Base-by-base conservation (phyloP, 2,797 vertebrate genomes). In the Schizothorax lantsangensis region DNA sequence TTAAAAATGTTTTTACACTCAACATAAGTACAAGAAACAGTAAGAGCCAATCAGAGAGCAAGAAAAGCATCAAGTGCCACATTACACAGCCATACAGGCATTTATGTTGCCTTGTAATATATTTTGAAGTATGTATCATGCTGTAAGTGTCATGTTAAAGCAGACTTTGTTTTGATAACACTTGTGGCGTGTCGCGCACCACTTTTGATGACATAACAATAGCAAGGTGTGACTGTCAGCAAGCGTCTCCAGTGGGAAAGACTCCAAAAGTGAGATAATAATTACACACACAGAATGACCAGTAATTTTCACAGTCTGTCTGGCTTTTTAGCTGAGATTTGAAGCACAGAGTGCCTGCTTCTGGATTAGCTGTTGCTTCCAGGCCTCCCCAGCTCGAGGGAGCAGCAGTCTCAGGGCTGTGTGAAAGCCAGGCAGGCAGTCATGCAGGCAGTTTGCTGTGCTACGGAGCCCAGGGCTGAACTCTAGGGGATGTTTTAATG, bases 121-220 rank as follows among this genome's bases (percentile, higher is more conserved):
- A 59, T 10, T 9, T 74, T 2, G 47, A 74, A 64, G 43, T 17
- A 6, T 15, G 49, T 11, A 73, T 79, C 87, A 69, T 64, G 62
- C 54, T 54, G 14, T 62, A 47, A 68, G 52, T 83, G 74, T 83
- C 54, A 68, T 74, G 74, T 73, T 47, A 57, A 64, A 49, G 71
- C 74, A 80, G 30, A 81, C 57, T 26, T 19, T 64, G 57, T 80
- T 80, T 80, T 64, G 30, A 11, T 30, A 95, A 94, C 92, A 89
- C 92, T 91, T 94, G 92, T 92, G 93, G 92, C 93, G 92, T 93
- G 92, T 92, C 92, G 19, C 57, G 11, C 47, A 68, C 54, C 30
- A 91, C 93, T 95, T 94, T 94, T 93, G 92, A 91, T 88, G 85
- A 90, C 88, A 92, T 47, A 49, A 68, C 66, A 38, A 73, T 38